Evolutionary conservation across 2,113 vertebrate genomes (phyloP).

Genomic region (Typhlomys cinereus): DNA sequence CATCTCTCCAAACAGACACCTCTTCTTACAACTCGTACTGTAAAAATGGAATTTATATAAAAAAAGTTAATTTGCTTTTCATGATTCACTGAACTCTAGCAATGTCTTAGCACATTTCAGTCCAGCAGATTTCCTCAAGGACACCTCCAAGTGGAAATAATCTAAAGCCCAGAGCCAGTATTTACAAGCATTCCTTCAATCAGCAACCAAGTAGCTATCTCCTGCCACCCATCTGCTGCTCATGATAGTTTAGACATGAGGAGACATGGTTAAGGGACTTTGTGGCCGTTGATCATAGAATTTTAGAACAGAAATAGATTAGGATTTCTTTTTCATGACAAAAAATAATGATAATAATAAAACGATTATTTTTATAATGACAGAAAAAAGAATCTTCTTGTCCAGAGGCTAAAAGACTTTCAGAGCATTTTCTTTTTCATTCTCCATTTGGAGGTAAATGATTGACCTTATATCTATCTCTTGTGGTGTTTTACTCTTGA

Average conservation of each 20-base stretch:
- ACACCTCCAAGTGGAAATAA: background rate
- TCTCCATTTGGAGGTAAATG: background rate
- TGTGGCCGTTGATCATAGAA: background rate
- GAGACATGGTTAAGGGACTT: background rate
- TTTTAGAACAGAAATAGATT: background rate
- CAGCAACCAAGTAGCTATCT: background rate
- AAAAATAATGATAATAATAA: background rate
- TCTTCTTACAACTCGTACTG: slow-evolving; percentile 31
- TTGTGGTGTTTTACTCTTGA: background rate
- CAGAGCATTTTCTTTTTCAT: background rate
- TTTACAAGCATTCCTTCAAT: background rate
- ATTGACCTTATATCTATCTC: background rate
- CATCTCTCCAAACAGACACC: slow-evolving; percentile 2
- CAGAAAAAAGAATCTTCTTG: background rate
- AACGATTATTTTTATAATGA: background rate
- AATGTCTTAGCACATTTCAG: slow-evolving; percentile 1
- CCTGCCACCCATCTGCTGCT: background rate
- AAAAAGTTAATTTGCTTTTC: slow-evolving; percentile 53
- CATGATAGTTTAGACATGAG: background rate
- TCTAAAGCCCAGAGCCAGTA: background rate
- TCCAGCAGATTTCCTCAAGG: background rate
- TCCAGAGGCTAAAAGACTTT: background rate
- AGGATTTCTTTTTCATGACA: background rate
- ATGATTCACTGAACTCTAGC: background rate
- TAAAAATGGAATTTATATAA: slow-evolving; percentile 56